phyloP scores from a whole-genome alignment of 2,888 invertebrate species.

The Euphydryas editha region DNA sequence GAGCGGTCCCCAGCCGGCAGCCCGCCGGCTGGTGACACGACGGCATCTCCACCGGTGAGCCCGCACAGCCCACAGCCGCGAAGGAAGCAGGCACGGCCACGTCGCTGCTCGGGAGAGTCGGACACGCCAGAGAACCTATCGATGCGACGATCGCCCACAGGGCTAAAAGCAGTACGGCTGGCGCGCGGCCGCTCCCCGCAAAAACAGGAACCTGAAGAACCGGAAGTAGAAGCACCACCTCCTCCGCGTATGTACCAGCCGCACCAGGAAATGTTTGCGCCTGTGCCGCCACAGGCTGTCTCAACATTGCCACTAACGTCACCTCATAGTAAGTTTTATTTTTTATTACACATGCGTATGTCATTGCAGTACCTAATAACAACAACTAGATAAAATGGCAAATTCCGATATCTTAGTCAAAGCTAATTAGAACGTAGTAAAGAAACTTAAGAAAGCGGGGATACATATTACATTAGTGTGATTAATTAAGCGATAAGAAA shows the following conservation, averaged over 20 bases:
- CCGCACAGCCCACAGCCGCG: conserved; percentile 92
- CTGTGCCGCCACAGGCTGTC: conserved; percentile 86
- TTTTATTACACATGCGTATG: neutral
- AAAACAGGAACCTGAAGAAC: conserved; percentile 72
- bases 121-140: conserved; percentile 85
- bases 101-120: conserved; percentile 91
- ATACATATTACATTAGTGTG: conserved; percentile 40
- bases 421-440: conserved; percentile 21
- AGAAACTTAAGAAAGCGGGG: conserved; percentile 26
- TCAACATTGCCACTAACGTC: conserved; percentile 91
- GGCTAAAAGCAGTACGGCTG: conserved; percentile 71
- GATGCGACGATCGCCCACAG: conserved; percentile 81
- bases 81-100: conserved; percentile 93
- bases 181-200: conserved; percentile 66
- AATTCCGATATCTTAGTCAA: neutral
- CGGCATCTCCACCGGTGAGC: conserved; percentile 76
- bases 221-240: conserved; percentile 79
- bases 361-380: neutral
- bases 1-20: conserved; percentile 72
- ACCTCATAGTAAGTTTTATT: conserved; percentile 88
- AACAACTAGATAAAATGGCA: neutral
- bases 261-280: conserved; percentile 88
- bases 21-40: conserved; percentile 74
- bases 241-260: conserved; percentile 82
- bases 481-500: conserved; percentile 47